Base-by-base conservation (phyloP, 2,113 vertebrate species). In the Colius striatus region DNA sequence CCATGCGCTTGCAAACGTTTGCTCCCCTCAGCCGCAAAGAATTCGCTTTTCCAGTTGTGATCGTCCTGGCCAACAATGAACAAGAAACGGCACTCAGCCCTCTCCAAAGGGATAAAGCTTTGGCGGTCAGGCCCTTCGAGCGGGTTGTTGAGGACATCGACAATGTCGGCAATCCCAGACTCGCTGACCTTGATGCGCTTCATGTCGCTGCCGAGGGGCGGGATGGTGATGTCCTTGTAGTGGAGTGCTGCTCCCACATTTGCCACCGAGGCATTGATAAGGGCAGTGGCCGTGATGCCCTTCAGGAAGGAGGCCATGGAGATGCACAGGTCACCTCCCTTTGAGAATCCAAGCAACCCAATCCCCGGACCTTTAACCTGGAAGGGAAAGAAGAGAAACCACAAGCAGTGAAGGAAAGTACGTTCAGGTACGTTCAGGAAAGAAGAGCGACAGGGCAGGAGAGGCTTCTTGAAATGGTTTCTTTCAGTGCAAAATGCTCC, bases 21-120 rank as follows among this genome's bases (percentile, higher is more conserved):
- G 34, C 98, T 98, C 5, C 98, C 98, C 75, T 95, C 97, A 26
- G 95, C 67, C 18, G 98, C 98, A 81, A 94, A 99, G 20, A 98
- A 84, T 27, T 94, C 95, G 13, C 99, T 99, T 79, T 98, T 98
- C 98, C 99, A 99, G 97, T 99, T 99, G 91, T 17, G 97, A 95
- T 99, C 99, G 17, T 99, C 99, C 96, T 98, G 97, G 22, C 98
- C 98, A 26, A 97, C 98, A 7, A 98, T 97, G 89, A 98, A 98
- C 81, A 99, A 96, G 92, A 99, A 98, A 23, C 21, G 95, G 66
- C 99, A 98, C 48, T 97, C 95, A 3, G 99, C 98, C 22, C 96
- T 98, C 92, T 99, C 98, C 60, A 99, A 63, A 26, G 98, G 99
- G 85, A 99, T 98, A 51, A 99, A 76, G 65, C 98, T 98, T 23